Evolutionary conservation across 2,888 invertebrate species (phyloP).

Genomic region (Spilosoma lubricipeda): DNA sequence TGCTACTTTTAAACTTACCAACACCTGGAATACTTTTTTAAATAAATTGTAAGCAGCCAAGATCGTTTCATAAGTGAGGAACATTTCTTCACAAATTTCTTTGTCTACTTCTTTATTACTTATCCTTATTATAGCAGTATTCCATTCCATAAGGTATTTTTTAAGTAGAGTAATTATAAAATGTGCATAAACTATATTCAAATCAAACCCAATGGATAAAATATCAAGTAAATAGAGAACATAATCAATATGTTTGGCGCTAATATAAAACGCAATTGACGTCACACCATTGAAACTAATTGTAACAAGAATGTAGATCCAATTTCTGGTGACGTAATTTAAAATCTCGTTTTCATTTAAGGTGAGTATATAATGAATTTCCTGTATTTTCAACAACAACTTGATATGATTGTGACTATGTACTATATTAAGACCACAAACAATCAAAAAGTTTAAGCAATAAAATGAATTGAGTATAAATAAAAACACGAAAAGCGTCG

Average conservation of each 20-base stretch:
- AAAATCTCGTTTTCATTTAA: background rate
- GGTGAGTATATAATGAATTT: background rate
- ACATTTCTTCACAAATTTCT: conserved; percentile 1
- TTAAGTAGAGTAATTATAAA: conserved; percentile 28
- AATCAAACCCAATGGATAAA: conserved; percentile 16
- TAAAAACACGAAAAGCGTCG: background rate
- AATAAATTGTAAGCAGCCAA: conserved; percentile 27
- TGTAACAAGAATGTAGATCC: background rate
- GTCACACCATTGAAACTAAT: background rate
- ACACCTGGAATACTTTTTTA: conserved; percentile 19
- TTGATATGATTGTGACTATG: background rate
- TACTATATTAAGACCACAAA: background rate
- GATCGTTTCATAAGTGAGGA: conserved; percentile 27
- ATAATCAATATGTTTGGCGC: background rate
- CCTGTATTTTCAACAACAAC: background rate
- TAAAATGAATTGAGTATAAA: background rate
- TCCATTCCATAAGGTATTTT: conserved; percentile 26
- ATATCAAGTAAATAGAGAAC: background rate
- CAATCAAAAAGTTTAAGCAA: background rate
- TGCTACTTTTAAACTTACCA: conserved; percentile 24
- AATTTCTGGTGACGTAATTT: background rate
- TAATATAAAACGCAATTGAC: background rate
- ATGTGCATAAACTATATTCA: conserved; percentile 24
- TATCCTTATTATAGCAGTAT: background rate
- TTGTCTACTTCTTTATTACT: background rate